Conservation (phyloP, 2,888 invertebrate species). For the Myopa tessellatipennis region DNA sequence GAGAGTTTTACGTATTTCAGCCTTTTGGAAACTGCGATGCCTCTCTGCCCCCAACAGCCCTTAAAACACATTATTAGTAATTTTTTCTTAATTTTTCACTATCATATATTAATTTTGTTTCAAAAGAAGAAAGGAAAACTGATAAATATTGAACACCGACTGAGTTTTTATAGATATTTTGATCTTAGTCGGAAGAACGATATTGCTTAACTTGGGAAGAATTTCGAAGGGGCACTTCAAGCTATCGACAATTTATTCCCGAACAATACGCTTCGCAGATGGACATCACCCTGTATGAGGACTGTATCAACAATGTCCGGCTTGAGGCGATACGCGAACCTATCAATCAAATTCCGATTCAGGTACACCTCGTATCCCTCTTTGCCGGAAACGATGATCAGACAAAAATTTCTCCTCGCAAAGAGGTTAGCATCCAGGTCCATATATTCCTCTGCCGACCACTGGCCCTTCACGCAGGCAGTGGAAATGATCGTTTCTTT, state of each 20-base stretch:
- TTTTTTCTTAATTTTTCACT: conserved; percentile 37
- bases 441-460: conserved; percentile 55
- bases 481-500: conserved; percentile 76
- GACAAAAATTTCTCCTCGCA: conserved; percentile 57
- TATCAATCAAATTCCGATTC: conserved; percentile 73
- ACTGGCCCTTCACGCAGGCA: conserved; percentile 71
- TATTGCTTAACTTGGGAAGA: no score
- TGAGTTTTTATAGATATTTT: no score
- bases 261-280: conserved; percentile 66
- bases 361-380: conserved; percentile 57
- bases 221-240: no score
- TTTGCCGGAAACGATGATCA: conserved; percentile 54
- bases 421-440: conserved; percentile 51
- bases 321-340: conserved; percentile 72
- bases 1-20: neutral
- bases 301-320: conserved; percentile 74
- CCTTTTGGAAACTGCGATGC: neutral
- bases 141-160: neutral
- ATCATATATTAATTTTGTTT: conserved; percentile 13
- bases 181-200: no score
- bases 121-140: no score
- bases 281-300: conserved; percentile 77
- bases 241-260: conserved; percentile 21
- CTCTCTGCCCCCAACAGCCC: neutral
- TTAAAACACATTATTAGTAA: conserved; percentile 17